Evolutionary conservation across 2,888 invertebrate genomes (phyloP).

Genomic region (Epistrophe eligans): DNA sequence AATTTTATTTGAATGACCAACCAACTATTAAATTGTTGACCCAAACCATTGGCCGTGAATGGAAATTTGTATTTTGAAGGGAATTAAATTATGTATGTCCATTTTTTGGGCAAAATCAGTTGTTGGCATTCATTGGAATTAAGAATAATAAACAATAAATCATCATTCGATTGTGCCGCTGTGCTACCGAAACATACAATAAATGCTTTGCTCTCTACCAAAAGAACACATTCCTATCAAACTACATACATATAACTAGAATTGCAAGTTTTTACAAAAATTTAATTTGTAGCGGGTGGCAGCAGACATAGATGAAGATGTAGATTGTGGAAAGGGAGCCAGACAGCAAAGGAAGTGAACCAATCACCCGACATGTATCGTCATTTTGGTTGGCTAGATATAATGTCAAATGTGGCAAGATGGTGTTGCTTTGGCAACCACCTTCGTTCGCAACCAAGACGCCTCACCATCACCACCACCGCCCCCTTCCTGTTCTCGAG

Average conservation of each 20-base stretch:
- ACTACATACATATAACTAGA: neutral
- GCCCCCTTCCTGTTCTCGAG: neutral
- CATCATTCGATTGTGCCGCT: neutral
- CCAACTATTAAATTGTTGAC: neutral
- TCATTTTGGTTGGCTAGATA: conserved; percentile 10
- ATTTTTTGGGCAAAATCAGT: neutral
- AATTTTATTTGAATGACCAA: conserved; percentile 50
- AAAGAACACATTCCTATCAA: neutral
- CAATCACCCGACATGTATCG: conserved; percentile 17
- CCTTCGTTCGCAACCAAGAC: conserved; percentile 31
- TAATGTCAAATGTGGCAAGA: conserved; percentile 22
- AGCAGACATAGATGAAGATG: neutral
- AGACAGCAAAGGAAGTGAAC: neutral
- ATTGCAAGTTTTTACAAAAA: neutral
- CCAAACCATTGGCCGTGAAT: neutral
- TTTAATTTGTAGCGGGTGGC: neutral
- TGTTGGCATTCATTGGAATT: conserved; percentile 9
- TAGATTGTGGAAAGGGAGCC: neutral
- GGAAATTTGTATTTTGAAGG: neutral
- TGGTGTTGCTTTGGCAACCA: conserved; percentile 64
- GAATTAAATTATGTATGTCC: no score
- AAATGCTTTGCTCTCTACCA: neutral
- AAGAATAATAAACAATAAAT: conserved; percentile 4
- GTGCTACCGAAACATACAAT: neutral
- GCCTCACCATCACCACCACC: conserved; percentile 16